Evolutionary conservation across 2,113 vertebrate species (phyloP).

Genomic region (Trematomus loennbergii): DNA sequence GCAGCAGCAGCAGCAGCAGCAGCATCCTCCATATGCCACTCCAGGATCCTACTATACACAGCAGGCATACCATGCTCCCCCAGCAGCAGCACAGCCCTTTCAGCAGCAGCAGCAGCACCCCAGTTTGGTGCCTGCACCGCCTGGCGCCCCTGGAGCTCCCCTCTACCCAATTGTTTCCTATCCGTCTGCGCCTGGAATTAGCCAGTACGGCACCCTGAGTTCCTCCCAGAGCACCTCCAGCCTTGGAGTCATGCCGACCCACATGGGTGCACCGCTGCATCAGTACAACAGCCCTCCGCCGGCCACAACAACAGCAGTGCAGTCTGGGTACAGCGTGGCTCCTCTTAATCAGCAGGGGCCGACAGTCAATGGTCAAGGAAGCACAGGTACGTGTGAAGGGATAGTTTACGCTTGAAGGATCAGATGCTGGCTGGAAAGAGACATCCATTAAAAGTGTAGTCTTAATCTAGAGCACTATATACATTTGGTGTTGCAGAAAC

Average conservation of each 20-base stretch:
- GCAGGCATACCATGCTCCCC: slow-evolving; percentile 79
- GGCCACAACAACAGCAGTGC: slow-evolving; percentile 71
- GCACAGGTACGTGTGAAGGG: slow-evolving; percentile 67
- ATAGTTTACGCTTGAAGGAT: not conserved
- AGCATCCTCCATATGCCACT: slow-evolving; percentile 72
- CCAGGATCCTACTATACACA: slow-evolving; percentile 86
- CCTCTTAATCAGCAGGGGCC: slow-evolving; percentile 51
- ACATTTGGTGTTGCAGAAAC: not conserved
- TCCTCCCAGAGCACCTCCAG: slow-evolving; percentile 83
- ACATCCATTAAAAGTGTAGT: not conserved
- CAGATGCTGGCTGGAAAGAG: not conserved
- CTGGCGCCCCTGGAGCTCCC: slow-evolving; percentile 75
- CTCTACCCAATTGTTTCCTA: slow-evolving; percentile 86
- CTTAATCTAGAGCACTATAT: not conserved
- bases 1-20: slow-evolving; percentile 84
- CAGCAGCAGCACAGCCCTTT: slow-evolving; percentile 62
- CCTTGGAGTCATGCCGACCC: slow-evolving; percentile 71
- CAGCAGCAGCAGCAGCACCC: slow-evolving; percentile 68
- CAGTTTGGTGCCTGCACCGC: slow-evolving; percentile 79
- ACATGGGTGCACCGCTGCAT: slow-evolving; percentile 81
- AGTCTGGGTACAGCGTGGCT: slow-evolving; percentile 65
- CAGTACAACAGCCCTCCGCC: slow-evolving; percentile 68
- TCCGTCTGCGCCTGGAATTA: slow-evolving; percentile 81
- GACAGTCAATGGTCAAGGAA: slow-evolving; percentile 80
- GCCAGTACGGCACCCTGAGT: slow-evolving; percentile 86